Base-by-base conservation (phyloP, 2,888 invertebrate species). In the Hydrotaea cyrtoneurina region DNA sequence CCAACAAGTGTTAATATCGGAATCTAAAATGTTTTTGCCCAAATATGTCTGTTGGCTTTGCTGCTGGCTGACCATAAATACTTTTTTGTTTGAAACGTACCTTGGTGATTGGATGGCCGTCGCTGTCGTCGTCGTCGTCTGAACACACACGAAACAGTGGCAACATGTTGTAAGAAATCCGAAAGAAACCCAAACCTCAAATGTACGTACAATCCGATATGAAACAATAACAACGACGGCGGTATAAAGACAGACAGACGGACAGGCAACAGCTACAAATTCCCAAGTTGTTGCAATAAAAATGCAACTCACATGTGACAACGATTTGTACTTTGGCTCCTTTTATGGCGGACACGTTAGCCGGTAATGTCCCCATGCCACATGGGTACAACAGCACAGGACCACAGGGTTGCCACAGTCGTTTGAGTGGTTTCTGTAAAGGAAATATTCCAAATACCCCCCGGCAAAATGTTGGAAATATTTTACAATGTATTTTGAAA, bases 231-330 rank as follows among this genome's bases (percentile, higher is more conserved):
- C 78, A 72, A 72, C 50, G 62, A 26, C 59, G n/a, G 46, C 62
- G 64, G 72, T n/a, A 5, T 5, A 53, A 46, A 72, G 26, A 69
- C 50, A n/a, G 26, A 39, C 23, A 53, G 46, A 36, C 43, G 26
- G 21, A 73, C 72, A 55, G 66, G 66, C 50, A 80, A 19, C 55
- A 53, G 66, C 78, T 83, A 86, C 86, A 89, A 89, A 90, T 90
- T 90, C 90, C 90, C 90, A 90, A 89, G 89, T 88, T 88, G 88
- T 86, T 87, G 89, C 89, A 90, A 91, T 91, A 91, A 91, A 91
- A 91, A 91, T 91, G 91, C 91, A 89, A 88, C 91, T 90, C 91
- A 90, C 91, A 91, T 91, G 91, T 91, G 91, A 91, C 91, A 91
- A 91, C 91, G 91, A 91, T 91, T 91, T 91, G 91, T 91, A 91